A percentile compares a stretch with the other conserved stretches of the same genome.
These are phyloP conservation scores for Xanthia togata DNA, from an alignment of 2,888 invertebrate genomes.

Conservation along the genomic window DNA sequence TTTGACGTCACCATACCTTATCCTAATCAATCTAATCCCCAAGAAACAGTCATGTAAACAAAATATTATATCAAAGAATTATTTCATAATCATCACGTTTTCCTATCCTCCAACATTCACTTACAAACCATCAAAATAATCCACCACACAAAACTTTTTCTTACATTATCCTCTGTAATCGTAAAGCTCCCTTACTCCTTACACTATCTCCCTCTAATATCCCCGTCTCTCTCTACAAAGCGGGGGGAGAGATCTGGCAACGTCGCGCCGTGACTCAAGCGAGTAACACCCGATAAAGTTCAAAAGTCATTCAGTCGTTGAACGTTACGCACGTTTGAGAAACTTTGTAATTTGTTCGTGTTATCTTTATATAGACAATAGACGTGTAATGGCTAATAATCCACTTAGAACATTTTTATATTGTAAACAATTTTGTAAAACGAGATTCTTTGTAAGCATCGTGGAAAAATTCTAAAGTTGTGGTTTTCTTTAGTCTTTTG, in stretches of 20 bases:
- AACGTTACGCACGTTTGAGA: slow-evolving; percentile 15
- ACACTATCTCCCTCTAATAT: slow-evolving; percentile 65
- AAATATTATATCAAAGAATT: slow-evolving; percentile 2
- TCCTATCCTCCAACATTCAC: slow-evolving; percentile 4
- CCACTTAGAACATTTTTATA: slow-evolving; percentile 67
- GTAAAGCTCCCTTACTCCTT: slow-evolving; percentile 72
- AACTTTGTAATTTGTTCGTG: slow-evolving; percentile 31
- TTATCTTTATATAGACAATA: slow-evolving; percentile 67
- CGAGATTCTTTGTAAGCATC: slow-evolving; percentile 53
- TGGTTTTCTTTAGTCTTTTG: slow-evolving; percentile 25
- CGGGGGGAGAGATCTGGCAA: slow-evolving; percentile 81
- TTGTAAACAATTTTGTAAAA: slow-evolving; percentile 65
- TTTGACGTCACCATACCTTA: slow-evolving; percentile 29
- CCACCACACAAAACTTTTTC: slow-evolving; percentile 56
- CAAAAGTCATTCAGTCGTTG: slow-evolving; percentile 58
- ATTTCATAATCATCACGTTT: slow-evolving; percentile 8
- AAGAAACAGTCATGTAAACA: slow-evolving; percentile 3
- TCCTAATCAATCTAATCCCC: slow-evolving; percentile 35
- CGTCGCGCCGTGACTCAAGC: slow-evolving; percentile 73
- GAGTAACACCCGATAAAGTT: slow-evolving; percentile 62
- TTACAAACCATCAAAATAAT: slow-evolving; percentile 36
- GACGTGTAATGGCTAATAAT: slow-evolving; percentile 65
- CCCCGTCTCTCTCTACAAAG: slow-evolving; percentile 66
- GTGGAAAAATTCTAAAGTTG: slow-evolving; percentile 30
- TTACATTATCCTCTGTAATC: slow-evolving; percentile 63